Conservation (phyloP, 2,113 vertebrate genomes). For the Chaetorhynchus papuensis region DNA sequence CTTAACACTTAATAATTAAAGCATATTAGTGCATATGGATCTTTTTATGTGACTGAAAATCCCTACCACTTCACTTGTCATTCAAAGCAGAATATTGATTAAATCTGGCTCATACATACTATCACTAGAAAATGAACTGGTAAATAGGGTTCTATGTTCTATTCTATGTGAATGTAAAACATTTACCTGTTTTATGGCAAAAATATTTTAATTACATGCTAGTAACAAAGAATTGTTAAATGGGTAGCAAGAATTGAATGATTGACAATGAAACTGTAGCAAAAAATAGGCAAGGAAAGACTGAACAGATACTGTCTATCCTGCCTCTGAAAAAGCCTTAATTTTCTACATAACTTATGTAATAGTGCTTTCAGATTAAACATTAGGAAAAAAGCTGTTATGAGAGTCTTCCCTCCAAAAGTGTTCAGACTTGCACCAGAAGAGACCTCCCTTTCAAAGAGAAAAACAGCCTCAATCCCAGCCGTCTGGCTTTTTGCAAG, state of each 20-base stretch:
- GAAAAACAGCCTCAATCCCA: neutral
- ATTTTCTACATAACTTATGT: neutral
- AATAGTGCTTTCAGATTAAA: neutral
- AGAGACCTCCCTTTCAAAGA: neutral
- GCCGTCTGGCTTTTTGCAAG: neutral
- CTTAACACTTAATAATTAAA: neutral
- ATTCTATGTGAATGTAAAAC: neutral
- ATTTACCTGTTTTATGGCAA: neutral
- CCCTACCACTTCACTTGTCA: neutral
- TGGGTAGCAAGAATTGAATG: neutral
- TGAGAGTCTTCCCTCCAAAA: neutral
- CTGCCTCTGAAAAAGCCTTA: neutral
- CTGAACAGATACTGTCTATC: neutral
- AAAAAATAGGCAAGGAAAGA: neutral
- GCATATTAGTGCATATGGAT: neutral
- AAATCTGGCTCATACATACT: neutral
- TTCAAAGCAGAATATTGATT: neutral
- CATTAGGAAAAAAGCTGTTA: neutral
- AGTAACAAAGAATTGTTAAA: neutral
- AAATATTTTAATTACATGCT: neutral
- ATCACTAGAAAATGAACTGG: neutral
- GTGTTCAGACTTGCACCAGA: neutral
- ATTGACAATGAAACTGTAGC: neutral
- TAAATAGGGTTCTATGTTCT: neutral
- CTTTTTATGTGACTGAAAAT: neutral